Percentiles rank a stretch among this genome's conserved stretches.
These are phyloP conservation scores for Eupeodes luniger DNA, from an alignment of 2,888 invertebrate genomes.

Conservation along the genomic window DNA sequence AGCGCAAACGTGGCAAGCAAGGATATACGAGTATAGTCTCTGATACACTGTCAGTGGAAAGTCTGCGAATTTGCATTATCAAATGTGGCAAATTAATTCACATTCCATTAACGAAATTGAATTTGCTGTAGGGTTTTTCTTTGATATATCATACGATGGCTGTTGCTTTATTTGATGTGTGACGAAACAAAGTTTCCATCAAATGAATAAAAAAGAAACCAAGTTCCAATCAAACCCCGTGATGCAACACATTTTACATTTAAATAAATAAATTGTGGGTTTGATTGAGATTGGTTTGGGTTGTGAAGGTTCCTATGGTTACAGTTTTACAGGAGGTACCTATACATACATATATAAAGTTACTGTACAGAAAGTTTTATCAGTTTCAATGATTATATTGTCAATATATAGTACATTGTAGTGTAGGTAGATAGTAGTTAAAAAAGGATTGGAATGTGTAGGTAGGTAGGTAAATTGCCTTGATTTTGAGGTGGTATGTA, in stretches of 20 bases:
- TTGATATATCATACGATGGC: conserved; percentile 15
- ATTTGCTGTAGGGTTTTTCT: conserved; percentile 56
- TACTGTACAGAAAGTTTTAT: neutral
- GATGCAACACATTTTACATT: conserved; percentile 3
- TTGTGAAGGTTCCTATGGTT: neutral
- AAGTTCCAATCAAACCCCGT: conserved; percentile 4
- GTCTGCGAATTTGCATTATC: conserved; percentile 65
- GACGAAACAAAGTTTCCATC: conserved; percentile 43
- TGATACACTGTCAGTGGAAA: conserved; percentile 21
- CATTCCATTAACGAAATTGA: conserved; percentile 75
- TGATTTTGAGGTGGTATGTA: conserved; percentile 1
- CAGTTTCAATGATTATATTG: neutral
- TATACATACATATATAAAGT: too few species aligned
- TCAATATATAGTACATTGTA: neutral
- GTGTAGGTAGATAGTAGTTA: too few species aligned
- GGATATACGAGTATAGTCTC: neutral
- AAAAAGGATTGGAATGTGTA: neutral
- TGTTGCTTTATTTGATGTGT: conserved; percentile 45
- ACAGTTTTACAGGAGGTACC: neutral
- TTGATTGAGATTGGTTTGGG: neutral
- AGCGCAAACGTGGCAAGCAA: conserved; percentile 39
- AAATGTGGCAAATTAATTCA: conserved; percentile 74
- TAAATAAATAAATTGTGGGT: neutral
- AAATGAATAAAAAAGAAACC: neutral
- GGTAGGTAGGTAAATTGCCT: neutral